A percentile compares a stretch with the other conserved stretches of the same genome.
Conservation (phyloP, 1,140 invertebrate genomes). For the Eriocheir sinensis region DNA sequence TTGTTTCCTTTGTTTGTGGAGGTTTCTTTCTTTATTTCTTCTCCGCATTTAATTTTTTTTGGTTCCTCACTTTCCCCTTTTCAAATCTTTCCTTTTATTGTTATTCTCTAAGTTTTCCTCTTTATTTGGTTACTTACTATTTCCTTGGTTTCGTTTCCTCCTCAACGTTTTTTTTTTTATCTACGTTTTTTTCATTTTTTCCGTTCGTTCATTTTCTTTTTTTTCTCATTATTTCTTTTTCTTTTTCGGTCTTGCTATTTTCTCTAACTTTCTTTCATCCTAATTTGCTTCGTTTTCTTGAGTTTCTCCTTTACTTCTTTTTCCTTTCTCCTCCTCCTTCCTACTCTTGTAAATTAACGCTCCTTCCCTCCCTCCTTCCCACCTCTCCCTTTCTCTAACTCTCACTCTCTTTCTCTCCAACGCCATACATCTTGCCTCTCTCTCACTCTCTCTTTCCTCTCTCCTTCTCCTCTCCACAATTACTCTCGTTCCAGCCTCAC, state of each 20-base stretch:
- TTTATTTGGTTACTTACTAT: neutral
- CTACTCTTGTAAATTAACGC: neutral
- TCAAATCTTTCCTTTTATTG: neutral
- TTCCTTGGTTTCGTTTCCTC: no score
- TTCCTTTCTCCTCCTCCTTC: neutral
- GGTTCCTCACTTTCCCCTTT: no score
- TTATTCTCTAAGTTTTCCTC: neutral
- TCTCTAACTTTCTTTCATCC: neutral
- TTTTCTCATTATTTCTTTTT: neutral
- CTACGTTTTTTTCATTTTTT: neutral
- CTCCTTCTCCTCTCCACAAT: neutral
- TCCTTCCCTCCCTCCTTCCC: neutral
- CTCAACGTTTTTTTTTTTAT: no score
- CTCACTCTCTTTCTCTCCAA: neutral
- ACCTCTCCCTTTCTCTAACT: neutral
- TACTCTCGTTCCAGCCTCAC: conserved; percentile 29
- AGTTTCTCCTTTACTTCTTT: neutral
- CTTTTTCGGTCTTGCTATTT: neutral
- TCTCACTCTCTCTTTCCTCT: neutral
- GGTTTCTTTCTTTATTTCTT: no score
- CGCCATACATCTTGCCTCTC: neutral
- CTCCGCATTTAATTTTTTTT: no score
- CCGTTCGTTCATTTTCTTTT: neutral
- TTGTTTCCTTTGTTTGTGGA: no score
- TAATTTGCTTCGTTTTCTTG: neutral